phyloP scores from a whole-genome alignment of 2,797 vertebrate species.

The Staurois parvus region DNA sequence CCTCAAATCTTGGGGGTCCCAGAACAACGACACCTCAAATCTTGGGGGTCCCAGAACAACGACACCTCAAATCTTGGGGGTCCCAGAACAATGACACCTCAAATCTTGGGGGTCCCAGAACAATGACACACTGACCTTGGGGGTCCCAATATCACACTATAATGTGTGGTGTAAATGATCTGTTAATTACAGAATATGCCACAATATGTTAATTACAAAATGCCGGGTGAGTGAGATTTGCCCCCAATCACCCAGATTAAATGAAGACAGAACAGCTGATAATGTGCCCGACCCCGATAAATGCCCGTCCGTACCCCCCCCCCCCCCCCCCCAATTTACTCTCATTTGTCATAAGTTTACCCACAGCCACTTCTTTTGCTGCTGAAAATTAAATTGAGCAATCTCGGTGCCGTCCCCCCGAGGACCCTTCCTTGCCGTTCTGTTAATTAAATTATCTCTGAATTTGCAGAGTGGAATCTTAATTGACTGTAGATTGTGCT shows the following conservation, averaged over 20 bases:
- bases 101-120: too few relatives aligned
- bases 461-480: conserved; percentile 75
- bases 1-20: too few relatives aligned
- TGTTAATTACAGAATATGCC: not conserved
- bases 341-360: conserved; percentile 74
- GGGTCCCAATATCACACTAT: too few relatives aligned
- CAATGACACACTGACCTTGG: too few relatives aligned
- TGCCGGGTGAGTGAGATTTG: not conserved
- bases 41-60: too few relatives aligned
- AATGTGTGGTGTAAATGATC: not conserved
- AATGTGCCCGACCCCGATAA: conserved; percentile 53
- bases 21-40: too few relatives aligned
- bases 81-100: too few relatives aligned
- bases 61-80: too few relatives aligned
- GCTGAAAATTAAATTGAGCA: conserved; percentile 75
- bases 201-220: too few relatives aligned
- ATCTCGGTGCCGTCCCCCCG: conserved; percentile 72
- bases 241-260: not conserved
- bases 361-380: conserved; percentile 71
- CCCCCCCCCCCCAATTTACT: conserved; percentile 58
- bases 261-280: not conserved
- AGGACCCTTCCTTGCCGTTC: conserved; percentile 71
- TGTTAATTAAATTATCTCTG: conserved; percentile 77
- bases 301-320: not conserved
- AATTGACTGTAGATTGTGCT: conserved; percentile 73